Percentiles rank a stretch among this genome's conserved stretches.
phyloP scores from a whole-genome alignment of 2,113 vertebrate genomes.

The Scomber japonicus region DNA sequence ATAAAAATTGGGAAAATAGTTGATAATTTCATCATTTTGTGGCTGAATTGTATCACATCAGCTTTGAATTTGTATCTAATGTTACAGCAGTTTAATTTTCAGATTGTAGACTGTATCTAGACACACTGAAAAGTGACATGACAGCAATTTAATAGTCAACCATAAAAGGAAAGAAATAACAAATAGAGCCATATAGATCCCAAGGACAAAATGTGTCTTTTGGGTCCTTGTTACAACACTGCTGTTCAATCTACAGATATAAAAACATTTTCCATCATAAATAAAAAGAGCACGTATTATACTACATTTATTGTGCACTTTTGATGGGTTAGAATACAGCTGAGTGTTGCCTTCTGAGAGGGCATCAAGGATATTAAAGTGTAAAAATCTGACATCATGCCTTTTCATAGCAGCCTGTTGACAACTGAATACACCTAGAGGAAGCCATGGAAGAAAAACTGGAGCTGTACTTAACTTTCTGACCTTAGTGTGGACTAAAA shows the following conservation, averaged over 20 bases:
- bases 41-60: no score
- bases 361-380: neutral
- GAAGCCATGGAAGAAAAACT: slow-evolving; percentile 26
- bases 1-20: no score
- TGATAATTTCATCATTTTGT: no score
- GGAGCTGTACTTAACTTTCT: slow-evolving; percentile 58
- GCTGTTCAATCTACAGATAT: neutral
- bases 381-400: neutral
- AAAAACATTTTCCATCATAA: neutral
- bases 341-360: neutral
- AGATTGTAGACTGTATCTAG: no score
- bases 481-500: slow-evolving; percentile 69
- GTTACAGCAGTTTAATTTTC: no score
- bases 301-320: neutral
- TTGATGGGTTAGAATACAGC: neutral
- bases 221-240: neutral
- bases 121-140: no score
- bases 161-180: neutral
- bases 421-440: slow-evolving; percentile 7
- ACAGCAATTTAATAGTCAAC: no score
- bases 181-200: neutral
- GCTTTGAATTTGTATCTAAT: no score
- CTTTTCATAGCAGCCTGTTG: slow-evolving; percentile 16
- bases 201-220: slow-evolving; percentile 3
- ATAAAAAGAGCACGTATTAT: neutral